Conservation (phyloP, 2,888 invertebrate species). For the Cephus spinipes region DNA sequence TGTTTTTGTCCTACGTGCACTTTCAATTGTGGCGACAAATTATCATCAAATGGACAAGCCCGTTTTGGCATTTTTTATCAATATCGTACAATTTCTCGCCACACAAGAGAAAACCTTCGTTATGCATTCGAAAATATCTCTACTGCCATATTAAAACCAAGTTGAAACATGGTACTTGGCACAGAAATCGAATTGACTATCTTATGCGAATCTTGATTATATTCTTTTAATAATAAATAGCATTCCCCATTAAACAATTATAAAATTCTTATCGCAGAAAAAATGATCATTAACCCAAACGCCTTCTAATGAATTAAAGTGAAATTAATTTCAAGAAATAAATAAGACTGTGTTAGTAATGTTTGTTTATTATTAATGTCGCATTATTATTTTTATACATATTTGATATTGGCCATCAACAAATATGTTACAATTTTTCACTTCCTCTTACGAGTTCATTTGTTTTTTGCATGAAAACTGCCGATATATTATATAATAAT, state of each 20-base stretch:
- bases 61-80: conserved; percentile 50
- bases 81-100: background rate
- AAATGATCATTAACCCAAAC: background rate
- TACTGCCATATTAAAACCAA: background rate
- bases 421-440: conserved; percentile 56
- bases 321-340: background rate
- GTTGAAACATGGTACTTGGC: background rate
- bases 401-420: conserved; percentile 61
- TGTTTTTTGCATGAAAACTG: conserved; percentile 50
- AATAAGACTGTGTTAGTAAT: conserved; percentile 34
- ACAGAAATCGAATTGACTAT: background rate
- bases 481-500: conserved; percentile 52
- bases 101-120: background rate
- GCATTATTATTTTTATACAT: conserved; percentile 59
- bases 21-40: conserved; percentile 52
- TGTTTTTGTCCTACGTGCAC: conserved; percentile 53
- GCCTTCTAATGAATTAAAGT: background rate
- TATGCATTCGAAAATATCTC: background rate
- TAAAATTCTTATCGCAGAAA: background rate
- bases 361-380: conserved; percentile 57
- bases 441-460: conserved; percentile 31
- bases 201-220: background rate
- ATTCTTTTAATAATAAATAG: background rate
- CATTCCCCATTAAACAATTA: background rate
- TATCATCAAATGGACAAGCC: conserved; percentile 48